These are phyloP conservation scores for Acrobasis consociella DNA, from an alignment of 2,888 invertebrate genomes.

Conservation along the genomic window DNA sequence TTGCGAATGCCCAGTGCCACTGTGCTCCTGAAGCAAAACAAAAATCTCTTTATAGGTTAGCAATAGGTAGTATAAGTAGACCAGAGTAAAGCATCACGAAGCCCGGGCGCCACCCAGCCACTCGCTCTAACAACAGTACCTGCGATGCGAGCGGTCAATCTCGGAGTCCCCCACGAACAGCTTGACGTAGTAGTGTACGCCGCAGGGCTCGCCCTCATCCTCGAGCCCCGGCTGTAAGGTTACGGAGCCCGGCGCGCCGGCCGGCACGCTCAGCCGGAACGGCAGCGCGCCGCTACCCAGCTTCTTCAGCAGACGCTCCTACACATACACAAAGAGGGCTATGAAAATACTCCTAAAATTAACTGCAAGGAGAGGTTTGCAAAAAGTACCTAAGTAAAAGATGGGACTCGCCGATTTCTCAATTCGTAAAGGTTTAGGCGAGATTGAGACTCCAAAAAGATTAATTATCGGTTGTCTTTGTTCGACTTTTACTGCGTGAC, in stretches of 20 bases:
- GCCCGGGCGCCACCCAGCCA: no score
- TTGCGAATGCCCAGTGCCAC: slow-evolving; percentile 95
- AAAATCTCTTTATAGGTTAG: slow-evolving; percentile 2
- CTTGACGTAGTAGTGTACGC: slow-evolving; percentile 96
- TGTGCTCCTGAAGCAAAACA: slow-evolving; percentile 86
- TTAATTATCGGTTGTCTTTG: no score
- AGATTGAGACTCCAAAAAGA: no score
- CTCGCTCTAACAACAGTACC: slow-evolving; percentile 57
- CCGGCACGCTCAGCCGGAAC: slow-evolving; percentile 91
- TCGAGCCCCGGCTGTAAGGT: slow-evolving; percentile 94
- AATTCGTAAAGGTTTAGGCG: no score
- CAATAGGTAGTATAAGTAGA: no score
- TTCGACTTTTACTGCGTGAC: no score
- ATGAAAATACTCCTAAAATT: no score
- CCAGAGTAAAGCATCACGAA: no score
- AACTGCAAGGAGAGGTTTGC: no score
- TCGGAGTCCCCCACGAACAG: slow-evolving; percentile 92
- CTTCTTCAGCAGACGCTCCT: slow-evolving; percentile 94
- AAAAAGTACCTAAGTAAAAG: no score
- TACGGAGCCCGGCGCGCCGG: slow-evolving; percentile 94
- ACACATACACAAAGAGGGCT: not conserved
- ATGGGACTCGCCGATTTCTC: no score
- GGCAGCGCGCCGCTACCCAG: slow-evolving; percentile 93
- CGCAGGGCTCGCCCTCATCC: slow-evolving; percentile 94
- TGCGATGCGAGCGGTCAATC: slow-evolving; percentile 90